phyloP scores from a whole-genome alignment of 1,140 invertebrate species.

The Acromyrmex charruanus region DNA sequence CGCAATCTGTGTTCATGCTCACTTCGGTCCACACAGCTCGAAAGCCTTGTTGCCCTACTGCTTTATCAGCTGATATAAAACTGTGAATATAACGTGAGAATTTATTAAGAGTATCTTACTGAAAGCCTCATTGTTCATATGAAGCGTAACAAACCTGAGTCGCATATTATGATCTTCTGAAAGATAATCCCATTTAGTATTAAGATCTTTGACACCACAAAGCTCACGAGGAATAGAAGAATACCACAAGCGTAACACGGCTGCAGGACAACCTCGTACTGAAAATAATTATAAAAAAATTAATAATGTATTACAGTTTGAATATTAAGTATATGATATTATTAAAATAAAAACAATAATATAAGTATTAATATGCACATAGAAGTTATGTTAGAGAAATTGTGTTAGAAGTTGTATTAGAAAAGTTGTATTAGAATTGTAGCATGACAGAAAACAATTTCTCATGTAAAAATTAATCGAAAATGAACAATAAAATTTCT shows the following conservation, averaged over 20 bases:
- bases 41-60: conserved; percentile 93
- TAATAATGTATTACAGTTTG: not conserved
- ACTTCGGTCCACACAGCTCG: conserved; percentile 96
- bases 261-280: conserved; percentile 96
- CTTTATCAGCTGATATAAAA: conserved; percentile 94
- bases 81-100: conserved; percentile 83
- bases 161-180: conserved; percentile 94
- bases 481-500: too few species aligned
- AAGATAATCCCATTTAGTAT: conserved; percentile 93
- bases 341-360: too few species aligned
- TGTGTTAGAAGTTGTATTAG: too few species aligned
- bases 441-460: too few species aligned
- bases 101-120: not conserved
- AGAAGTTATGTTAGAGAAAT: too few species aligned
- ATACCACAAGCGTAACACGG: conserved; percentile 95
- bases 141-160: conserved; percentile 88
- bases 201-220: conserved; percentile 93
- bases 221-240: conserved; percentile 94
- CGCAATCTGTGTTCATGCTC: conserved; percentile 87
- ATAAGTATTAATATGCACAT: too few species aligned
- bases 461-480: too few species aligned
- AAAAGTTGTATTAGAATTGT: too few species aligned
- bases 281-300: conserved; percentile 66
- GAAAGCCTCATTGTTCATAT: not conserved
- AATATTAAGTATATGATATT: too few species aligned